Evolutionary conservation across 2,888 invertebrate species (phyloP), one percentile per base, ranked within the genome.

Genomic region (Microdon myrmicae): DNA sequence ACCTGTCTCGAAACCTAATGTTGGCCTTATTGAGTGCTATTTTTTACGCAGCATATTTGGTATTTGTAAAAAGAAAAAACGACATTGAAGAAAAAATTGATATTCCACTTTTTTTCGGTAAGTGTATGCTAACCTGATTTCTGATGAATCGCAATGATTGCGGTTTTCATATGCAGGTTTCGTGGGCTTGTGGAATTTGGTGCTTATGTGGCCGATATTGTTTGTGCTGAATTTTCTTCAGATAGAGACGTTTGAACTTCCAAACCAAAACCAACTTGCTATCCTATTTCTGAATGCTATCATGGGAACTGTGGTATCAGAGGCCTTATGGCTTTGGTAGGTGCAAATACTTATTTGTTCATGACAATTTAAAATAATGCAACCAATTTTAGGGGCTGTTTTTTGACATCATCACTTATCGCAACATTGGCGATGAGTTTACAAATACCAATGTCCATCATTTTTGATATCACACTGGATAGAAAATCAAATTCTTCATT

Each of bases 41-140:
- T 71, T 89, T 92, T 74, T 96, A 96, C 81, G 92, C 97, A 3
- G 82, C 89, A 39, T 97, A 96, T 81, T 85, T 97, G 70, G 90
- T 96, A 55, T 86, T 95, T 74, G 86, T 96, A 44, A 86, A 91
- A 70, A 84, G 90, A 71, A 90, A 92, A 81, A 89, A 94, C 64
- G 91, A 94, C 75, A 90, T 91, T 74, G 95, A 96, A 76, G 95
- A 96, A 73, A 92, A 92, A 77, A 88, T 98, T 78, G 95, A 96
- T 81, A 91, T 96, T 72, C 92, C 95, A 45, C 85, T 97, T 82
- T 94, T 98, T 81, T 96, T 97, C 80, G 97, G 94, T 94, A 79
- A 83, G 83, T 76, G n/a, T 25, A 4, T 8, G 12, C 3, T 12
- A 1, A 12, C 7, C 14, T 13, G 9, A 16, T 7, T 17, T 9